Percentiles rank a stretch among this genome's conserved stretches.
Evolutionary conservation across 1,140 invertebrate species (phyloP).

Genomic region (Pomacea maculata): DNA sequence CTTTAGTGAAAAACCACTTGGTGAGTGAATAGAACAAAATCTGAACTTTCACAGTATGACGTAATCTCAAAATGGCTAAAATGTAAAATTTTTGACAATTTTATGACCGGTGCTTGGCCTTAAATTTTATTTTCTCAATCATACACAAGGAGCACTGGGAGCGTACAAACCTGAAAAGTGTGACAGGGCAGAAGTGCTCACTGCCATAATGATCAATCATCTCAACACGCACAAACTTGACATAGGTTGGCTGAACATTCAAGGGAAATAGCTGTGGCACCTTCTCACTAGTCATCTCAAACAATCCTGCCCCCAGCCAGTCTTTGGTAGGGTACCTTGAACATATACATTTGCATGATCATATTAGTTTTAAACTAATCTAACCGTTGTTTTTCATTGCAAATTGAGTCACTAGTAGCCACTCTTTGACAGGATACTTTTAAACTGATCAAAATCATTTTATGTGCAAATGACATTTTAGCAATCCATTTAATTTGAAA

Average conservation of each 20-base stretch:
- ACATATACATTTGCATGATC: not conserved
- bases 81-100: too few species aligned
- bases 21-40: too few species aligned
- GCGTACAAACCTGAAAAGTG: conserved; percentile 64
- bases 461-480: too few species aligned
- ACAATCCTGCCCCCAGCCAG: conserved; percentile 88
- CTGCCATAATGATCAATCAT: conserved; percentile 91
- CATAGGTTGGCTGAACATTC: conserved; percentile 81
- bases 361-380: too few species aligned
- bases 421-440: too few species aligned
- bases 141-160: not conserved
- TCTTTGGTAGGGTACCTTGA: conserved; percentile 87
- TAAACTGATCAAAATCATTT: too few species aligned
- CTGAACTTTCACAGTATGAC: too few species aligned
- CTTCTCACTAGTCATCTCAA: conserved; percentile 86
- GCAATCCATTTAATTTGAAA: too few species aligned
- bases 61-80: too few species aligned
- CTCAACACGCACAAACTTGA: conserved; percentile 88
- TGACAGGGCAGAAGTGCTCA: conserved; percentile 97
- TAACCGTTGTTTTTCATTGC: too few species aligned
- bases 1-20: too few species aligned
- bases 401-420: too few species aligned
- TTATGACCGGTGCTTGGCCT: not conserved
- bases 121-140: conserved; percentile 4
- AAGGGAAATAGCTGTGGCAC: conserved; percentile 85